Percentiles rank a stretch among this genome's conserved stretches.
Conservation (phyloP, 2,113 vertebrate species). For the Bettongia penicillata region DNA sequence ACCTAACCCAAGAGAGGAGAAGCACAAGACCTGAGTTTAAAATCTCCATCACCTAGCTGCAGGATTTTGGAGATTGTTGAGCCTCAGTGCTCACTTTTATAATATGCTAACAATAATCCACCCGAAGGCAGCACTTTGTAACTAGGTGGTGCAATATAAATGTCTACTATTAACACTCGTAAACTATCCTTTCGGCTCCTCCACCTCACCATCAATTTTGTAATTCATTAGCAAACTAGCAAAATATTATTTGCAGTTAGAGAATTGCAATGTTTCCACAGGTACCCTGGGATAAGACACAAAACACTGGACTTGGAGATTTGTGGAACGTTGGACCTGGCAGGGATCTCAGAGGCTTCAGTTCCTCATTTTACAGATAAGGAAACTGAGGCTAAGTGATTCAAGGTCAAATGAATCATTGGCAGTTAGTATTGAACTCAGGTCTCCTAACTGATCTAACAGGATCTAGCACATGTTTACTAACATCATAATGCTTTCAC, state of each 20-base stretch:
- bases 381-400: neutral
- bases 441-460: neutral
- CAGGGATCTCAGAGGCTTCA: neutral
- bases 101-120: neutral
- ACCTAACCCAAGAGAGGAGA: neutral
- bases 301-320: neutral
- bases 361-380: too few species aligned
- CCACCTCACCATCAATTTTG: neutral
- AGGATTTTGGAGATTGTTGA: neutral
- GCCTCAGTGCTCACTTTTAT: neutral
- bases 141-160: neutral
- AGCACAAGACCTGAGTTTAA: neutral
- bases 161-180: neutral
- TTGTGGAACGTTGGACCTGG: neutral
- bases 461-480: neutral
- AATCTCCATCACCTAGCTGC: neutral
- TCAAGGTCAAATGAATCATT: neutral
- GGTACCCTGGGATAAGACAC: too few species aligned
- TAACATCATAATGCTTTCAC: neutral
- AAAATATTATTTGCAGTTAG: neutral
- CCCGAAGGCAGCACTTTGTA: neutral
- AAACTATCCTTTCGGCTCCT: neutral
- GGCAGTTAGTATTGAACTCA: neutral
- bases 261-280: neutral
- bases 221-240: neutral